Base-by-base conservation (phyloP, 1,140 invertebrate species). In the Sitophilus oryzae region DNA sequence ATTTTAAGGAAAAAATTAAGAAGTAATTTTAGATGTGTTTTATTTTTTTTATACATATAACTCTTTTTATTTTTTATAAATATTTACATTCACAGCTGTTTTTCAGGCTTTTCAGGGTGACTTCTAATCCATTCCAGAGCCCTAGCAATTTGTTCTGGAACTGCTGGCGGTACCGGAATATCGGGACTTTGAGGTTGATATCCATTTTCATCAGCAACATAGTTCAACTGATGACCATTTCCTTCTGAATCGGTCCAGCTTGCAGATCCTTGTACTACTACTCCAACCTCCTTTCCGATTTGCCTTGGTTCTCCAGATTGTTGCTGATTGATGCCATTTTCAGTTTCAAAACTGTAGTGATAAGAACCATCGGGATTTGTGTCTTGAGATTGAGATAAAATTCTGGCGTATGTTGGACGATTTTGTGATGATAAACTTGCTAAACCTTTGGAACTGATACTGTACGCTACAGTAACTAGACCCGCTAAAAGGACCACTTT, bases 231-330 rank as follows among this genome's bases (percentile, higher is more conserved):
- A 49, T 83, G 76, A 9, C 76, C 58, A 19, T 76, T 76, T 8
- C 82, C 82, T 54, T 83, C 79, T 6, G 82, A 79, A 51, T 79
- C 80, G 8, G 77, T 80, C 64, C 83, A 87, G 11, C 79, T 78
- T 66, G 80, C 85, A 1, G 78, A 79, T 1, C 83, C 83, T 16
- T 72, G 66, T 58, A 82, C 78, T 1, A 81, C 80, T 44, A 80
- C 75, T 56, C 68, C 74, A 25, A 71, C 66, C 15, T 52, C 64
- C n/a, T 76, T 71, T 37, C 79, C 61, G 55, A 40, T 40, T 40
- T 40, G 19, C n/a, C 16, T 46, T 3, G 11, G 43, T 9, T 20
- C 18, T 22, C 22, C 22, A 3, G 19, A n/a, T 46, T 46, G 19
- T 22, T 46, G n/a, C 19, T 46, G 43, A 15, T 5, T 14, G 5